Base-by-base conservation (phyloP, 2,797 vertebrate genomes). In the Echiichthys vipera region DNA sequence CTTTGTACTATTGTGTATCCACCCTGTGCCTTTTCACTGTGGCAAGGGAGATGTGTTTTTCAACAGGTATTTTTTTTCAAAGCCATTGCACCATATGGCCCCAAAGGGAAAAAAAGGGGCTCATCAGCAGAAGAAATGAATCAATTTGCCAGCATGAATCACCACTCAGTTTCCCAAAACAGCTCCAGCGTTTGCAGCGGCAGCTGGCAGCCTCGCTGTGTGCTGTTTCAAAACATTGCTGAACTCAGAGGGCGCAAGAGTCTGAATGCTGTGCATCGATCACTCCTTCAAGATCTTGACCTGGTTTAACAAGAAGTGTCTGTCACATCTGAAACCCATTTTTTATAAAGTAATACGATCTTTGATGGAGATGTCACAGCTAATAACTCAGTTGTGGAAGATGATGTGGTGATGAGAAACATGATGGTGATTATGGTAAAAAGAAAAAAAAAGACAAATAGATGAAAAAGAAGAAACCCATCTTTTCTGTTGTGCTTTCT, bases 101-200 rank as follows among this genome's bases (percentile, higher is more conserved):
- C 75, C 66, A 79, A 63, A 75, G 50, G 34, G 17, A 1, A 11
- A 42, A 74, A 81, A 85, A 80, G 62, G 72, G 74, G 81, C 68
- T 85, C 87, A 85, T 89, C 81, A 82, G 75, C 37, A 75, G 58
- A 73, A 84, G 85, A 89, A 90, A 87, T 87, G 46, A 89, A 90
- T 89, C 88, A 79, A 87, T 92, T 91, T 91, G 71, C 84, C 84
- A 84, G 87, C 83, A 65, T 84, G 87, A 89, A 88, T 84, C 84
- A 81, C 65, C 67, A 24, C 72, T 85, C 34, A 4, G 59, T 74
- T 85, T 85, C 77, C 82, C 39, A 57, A 87, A 91, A 84, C 87
- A 86, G 79, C 68, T 58, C 45, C 78, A 76, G 81, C 57, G 30
- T 84, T 66, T 55, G 82, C 57, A 54, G 58, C 46, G 59, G 84